A percentile compares a stretch with the other conserved stretches of the same genome.
These are phyloP conservation scores for Acanthis flammea DNA, from an alignment of 2,797 vertebrate genomes.

Conservation along the genomic window DNA sequence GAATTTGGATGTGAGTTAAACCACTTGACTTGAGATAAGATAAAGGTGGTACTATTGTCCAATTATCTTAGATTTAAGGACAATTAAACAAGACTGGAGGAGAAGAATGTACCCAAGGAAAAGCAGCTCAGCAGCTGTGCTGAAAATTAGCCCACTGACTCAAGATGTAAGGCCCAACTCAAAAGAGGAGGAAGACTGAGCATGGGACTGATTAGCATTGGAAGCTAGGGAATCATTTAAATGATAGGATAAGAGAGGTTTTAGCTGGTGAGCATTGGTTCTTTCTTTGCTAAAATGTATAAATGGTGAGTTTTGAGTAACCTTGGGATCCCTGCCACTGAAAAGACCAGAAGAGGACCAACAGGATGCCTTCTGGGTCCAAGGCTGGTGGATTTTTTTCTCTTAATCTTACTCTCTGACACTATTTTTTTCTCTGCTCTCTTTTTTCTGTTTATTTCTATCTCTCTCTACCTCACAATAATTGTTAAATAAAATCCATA, in stretches of 20 bases:
- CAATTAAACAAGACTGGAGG: background rate
- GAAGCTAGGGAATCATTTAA: rapidly evolving
- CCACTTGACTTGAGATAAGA: background rate
- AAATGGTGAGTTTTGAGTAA: background rate
- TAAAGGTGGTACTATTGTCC: background rate
- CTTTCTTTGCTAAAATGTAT: background rate
- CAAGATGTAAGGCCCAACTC: background rate
- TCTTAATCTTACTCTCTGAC: background rate
- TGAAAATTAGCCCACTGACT: background rate
- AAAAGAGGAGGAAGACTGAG: background rate
- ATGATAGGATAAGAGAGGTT: background rate
- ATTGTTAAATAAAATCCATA: background rate
- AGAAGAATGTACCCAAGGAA: background rate
- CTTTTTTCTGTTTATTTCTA: background rate
- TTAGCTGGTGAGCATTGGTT: background rate
- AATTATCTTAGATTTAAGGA: background rate
- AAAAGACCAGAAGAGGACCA: background rate
- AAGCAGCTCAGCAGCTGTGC: background rate
- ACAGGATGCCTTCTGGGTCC: background rate
- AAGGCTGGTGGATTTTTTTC: background rate
- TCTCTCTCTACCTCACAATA: background rate
- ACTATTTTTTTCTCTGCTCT: background rate
- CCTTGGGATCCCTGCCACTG: background rate
- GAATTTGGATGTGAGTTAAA: background rate
- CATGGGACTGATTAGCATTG: background rate